Evolutionary conservation across 2,888 invertebrate species (phyloP).

Genomic region (Eupithecia subumbrata): DNA sequence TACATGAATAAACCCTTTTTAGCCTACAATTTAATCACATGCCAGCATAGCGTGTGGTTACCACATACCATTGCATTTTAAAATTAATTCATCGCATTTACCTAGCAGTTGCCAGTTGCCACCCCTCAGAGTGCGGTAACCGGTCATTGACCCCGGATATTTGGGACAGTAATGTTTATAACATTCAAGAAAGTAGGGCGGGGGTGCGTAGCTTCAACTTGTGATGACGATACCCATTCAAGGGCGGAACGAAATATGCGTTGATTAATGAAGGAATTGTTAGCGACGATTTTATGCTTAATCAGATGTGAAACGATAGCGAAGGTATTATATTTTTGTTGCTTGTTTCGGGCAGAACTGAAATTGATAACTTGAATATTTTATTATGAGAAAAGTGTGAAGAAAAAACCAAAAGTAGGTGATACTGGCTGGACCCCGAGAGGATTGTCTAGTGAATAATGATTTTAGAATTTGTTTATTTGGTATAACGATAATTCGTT

Average conservation of each 20-base stretch:
- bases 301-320: background rate
- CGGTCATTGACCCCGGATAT: constrained; percentile 76
- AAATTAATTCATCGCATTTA: constrained; percentile 67
- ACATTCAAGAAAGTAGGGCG: constrained; percentile 70
- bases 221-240: constrained; percentile 44
- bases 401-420: too few species aligned
- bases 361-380: background rate
- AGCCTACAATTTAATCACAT: constrained; percentile 3
- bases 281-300: background rate
- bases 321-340: background rate
- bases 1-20: constrained; percentile 5
- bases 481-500: too few species aligned
- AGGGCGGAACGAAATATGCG: constrained; percentile 48
- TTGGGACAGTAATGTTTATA: constrained; percentile 73
- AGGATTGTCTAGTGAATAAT: too few species aligned
- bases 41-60: constrained; percentile 63
- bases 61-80: constrained; percentile 73
- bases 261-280: constrained; percentile 33
- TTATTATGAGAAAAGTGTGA: background rate
- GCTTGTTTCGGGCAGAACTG: background rate
- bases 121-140: constrained; percentile 67
- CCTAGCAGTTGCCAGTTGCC: constrained; percentile 42
- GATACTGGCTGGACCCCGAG: too few species aligned
- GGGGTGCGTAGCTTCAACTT: constrained; percentile 43
- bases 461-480: too few species aligned